These are phyloP conservation scores for Drosophila burlai DNA, from an alignment of 1,140 invertebrate genomes.

Conservation along the genomic window DNA sequence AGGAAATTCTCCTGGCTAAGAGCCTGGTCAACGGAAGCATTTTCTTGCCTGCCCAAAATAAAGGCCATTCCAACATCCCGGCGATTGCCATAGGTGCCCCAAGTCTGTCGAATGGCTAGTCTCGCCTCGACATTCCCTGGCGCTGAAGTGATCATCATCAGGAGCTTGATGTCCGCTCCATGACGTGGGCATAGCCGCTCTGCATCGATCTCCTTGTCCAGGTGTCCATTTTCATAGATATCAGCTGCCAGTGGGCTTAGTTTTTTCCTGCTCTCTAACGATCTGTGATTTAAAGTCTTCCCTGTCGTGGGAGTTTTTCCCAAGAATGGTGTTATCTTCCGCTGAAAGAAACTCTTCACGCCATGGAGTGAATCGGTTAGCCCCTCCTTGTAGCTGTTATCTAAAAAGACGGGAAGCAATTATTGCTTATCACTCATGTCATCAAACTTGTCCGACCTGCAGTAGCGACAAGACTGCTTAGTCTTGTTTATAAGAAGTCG, in stretches of 20 bases:
- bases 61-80: slow-evolving; percentile 92
- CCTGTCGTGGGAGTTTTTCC: neutral
- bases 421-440: slow-evolving; percentile 19
- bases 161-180: slow-evolving; percentile 88
- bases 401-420: slow-evolving; percentile 10
- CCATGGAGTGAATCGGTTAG: neutral
- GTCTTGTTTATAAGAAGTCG: neutral
- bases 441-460: slow-evolving; percentile 6
- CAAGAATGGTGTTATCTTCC: neutral
- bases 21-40: slow-evolving; percentile 54
- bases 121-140: slow-evolving; percentile 89
- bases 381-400: neutral
- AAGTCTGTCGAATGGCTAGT: slow-evolving; percentile 92
- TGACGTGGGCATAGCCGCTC: slow-evolving; percentile 86
- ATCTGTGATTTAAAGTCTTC: neutral
- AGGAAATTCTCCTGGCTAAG: slow-evolving; percentile 89
- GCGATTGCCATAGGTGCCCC: slow-evolving; percentile 92
- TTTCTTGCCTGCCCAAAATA: slow-evolving; percentile 89
- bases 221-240: slow-evolving; percentile 86
- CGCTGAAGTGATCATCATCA: slow-evolving; percentile 93
- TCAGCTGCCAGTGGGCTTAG: neutral
- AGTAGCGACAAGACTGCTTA: neutral
- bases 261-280: too few species aligned
- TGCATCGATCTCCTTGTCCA: slow-evolving; percentile 87
- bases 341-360: neutral